phyloP scores from a whole-genome alignment of 2,113 vertebrate species.

The Leptosomus discolor region DNA sequence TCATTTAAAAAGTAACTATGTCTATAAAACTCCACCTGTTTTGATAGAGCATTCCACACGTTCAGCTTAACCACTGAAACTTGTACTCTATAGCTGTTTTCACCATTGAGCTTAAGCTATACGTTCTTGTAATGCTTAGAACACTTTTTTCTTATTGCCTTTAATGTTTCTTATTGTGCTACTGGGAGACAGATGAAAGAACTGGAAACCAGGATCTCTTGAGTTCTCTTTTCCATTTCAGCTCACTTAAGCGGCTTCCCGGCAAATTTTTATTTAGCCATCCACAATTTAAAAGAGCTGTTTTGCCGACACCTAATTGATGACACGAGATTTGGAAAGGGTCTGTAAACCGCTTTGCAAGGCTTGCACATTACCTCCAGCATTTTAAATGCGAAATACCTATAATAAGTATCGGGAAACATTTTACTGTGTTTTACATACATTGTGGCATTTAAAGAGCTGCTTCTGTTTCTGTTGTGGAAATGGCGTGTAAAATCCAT shows the following conservation, averaged over 20 bases:
- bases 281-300: not conserved
- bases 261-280: not conserved
- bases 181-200: not conserved
- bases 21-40: constrained; percentile 2
- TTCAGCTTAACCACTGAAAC: not conserved
- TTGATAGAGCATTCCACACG: not conserved
- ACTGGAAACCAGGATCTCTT: not conserved
- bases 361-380: not conserved
- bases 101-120: not conserved
- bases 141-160: not conserved
- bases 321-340: not conserved
- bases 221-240: not conserved
- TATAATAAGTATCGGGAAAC: constrained; percentile 1
- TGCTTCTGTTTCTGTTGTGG: not conserved
- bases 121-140: not conserved
- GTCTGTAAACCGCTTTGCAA: not conserved
- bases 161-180: not conserved
- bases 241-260: not conserved
- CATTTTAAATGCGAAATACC: not conserved
- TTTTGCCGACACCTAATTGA: not conserved
- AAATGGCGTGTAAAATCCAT: constrained; percentile 8
- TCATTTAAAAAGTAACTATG: not conserved
- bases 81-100: not conserved
- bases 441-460: not conserved
- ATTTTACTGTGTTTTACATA: not conserved